These are phyloP conservation scores for Phainopepla nitens DNA, from an alignment of 2,113 vertebrate genomes.

Conservation along the genomic window DNA sequence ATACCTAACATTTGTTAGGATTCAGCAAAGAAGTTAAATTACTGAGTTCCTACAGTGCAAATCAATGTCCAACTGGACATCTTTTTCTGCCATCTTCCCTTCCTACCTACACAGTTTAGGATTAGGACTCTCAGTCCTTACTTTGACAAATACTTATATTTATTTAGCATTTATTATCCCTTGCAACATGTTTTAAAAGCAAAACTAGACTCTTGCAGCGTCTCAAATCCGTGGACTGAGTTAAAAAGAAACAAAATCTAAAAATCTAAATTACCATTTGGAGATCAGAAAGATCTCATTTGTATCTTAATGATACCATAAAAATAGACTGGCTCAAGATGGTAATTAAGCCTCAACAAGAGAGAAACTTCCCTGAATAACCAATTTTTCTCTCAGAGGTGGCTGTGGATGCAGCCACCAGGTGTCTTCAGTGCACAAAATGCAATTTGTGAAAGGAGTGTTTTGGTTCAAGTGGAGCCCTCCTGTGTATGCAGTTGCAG, in stretches of 20 bases:
- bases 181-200: background rate
- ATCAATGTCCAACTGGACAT: background rate
- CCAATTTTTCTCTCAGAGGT: background rate
- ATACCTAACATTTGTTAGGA: background rate
- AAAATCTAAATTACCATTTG: background rate
- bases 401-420: background rate
- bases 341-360: background rate
- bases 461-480: background rate
- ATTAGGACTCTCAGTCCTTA: background rate
- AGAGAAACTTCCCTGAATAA: background rate
- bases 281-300: background rate
- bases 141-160: background rate
- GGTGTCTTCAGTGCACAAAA: background rate
- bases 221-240: background rate
- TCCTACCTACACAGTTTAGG: background rate
- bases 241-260: background rate
- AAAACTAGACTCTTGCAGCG: background rate
- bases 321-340: background rate
- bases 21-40: background rate
- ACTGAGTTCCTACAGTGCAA: background rate
- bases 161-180: background rate
- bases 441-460: rapidly evolving
- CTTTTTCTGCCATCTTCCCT: background rate
- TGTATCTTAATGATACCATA: background rate
- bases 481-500: background rate